Base-by-base conservation (phyloP, 2,888 invertebrate species). In the Actias luna region DNA sequence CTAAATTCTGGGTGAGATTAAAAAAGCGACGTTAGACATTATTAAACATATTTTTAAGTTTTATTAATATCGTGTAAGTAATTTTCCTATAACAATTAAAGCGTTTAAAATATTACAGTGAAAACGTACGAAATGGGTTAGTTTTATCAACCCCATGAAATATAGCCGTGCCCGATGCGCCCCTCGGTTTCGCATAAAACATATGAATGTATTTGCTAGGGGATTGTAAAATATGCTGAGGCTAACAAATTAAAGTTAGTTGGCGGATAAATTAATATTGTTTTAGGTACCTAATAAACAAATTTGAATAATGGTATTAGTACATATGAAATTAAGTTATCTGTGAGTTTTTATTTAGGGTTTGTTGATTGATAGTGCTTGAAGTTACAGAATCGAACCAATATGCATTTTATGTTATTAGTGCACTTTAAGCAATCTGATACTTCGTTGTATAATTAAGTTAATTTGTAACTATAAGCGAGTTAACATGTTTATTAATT, bases 81-180 rank as follows among this genome's bases (percentile, higher is more conserved):
- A 36, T 16, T 16, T 14, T 36, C 14, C 36, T 8, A 36, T 10
- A 36, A 36, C 4, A 1, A n/a, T 39, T 7, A 39, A n/a, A n/a
- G 16, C n/a, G n/a, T 16, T 5, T 2, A 12, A 52, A 27, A 52
- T 14, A 52, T 52, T 52, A 25, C 27, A 55, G 2, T 29, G 18
- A 55, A 16, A 27, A 55, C 29, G 29, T 55, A 55, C 29, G 55
- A 29, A 55, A 29, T 55, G 55, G 55, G 29, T 55, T 55, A 55
- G 3, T 29, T 55, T 14, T 58, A 58, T 72, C 18, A 36, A 46
- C 67, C 67, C 79, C 78, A 59, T 85, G 84, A 85, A 84, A 85
- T 85, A 85, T 85, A 68, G 69, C 76, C 65, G 73, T 76, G 69
- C n/a, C n/a, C n/a, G n/a, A n/a, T n/a, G n/a, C 77, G 75, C 81